phyloP scores from a whole-genome alignment of 2,888 invertebrate genomes.

The Amphipoea lucens region DNA sequence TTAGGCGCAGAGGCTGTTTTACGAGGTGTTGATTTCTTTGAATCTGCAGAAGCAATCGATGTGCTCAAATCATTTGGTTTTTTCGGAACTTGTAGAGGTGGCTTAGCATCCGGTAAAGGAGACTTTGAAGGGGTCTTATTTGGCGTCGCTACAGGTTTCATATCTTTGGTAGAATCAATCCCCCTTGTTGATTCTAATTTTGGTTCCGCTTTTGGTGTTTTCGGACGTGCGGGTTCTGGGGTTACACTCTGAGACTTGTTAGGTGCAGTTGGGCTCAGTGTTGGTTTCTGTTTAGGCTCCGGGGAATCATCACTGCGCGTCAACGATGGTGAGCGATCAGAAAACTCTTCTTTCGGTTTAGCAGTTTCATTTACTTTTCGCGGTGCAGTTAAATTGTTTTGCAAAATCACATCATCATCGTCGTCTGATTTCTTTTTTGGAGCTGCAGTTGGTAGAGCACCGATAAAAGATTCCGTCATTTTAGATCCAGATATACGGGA shows the following conservation, averaged over 20 bases:
- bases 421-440: conserved; percentile 84
- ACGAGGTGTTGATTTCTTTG: conserved; percentile 84
- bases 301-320: conserved; percentile 89
- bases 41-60: conserved; percentile 74
- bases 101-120: conserved; percentile 77
- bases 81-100: conserved; percentile 76
- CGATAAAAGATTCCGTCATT: conserved; percentile 89
- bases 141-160: conserved; percentile 70
- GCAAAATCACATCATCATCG: conserved; percentile 86
- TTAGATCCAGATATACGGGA: conserved; percentile 86
- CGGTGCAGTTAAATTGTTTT: conserved; percentile 75
- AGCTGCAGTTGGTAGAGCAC: conserved; percentile 80
- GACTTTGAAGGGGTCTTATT: conserved; percentile 80
- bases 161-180: conserved; percentile 69
- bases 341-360: conserved; percentile 80
- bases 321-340: conserved; percentile 87
- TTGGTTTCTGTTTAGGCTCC: conserved; percentile 80
- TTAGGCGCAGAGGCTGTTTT: conserved; percentile 86
- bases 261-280: conserved; percentile 72
- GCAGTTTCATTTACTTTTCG: conserved; percentile 71
- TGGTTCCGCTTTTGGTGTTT: conserved; percentile 82
- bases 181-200: conserved; percentile 72
- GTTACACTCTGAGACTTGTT: conserved; percentile 78
- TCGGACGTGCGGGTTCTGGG: conserved; percentile 83
- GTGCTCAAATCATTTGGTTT: conserved; percentile 85